A percentile compares a stretch with the other conserved stretches of the same genome.
phyloP scores from a whole-genome alignment of 2,888 invertebrate genomes.

The Embidobia sp. region DNA sequence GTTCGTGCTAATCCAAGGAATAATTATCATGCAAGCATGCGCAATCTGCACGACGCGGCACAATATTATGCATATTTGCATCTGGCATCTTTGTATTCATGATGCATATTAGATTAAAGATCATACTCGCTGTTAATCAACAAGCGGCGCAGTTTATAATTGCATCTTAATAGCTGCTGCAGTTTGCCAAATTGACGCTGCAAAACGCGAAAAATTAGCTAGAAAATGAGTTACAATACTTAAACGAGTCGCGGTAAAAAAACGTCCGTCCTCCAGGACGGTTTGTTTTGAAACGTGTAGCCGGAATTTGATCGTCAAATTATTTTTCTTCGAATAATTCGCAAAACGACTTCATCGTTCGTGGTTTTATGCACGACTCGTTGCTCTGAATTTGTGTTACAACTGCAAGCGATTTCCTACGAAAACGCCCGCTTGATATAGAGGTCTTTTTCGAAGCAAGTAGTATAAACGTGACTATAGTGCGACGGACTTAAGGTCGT shows the following conservation, averaged over 20 bases:
- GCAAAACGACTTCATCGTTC: too few relatives aligned
- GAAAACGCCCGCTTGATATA: neutral
- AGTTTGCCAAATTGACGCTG: neutral
- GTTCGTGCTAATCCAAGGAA: constrained; percentile 59
- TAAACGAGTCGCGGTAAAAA: too few relatives aligned
- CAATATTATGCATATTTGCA: constrained; percentile 64
- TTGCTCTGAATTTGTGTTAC: neutral
- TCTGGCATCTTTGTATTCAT: constrained; percentile 62
- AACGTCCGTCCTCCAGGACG: too few relatives aligned
- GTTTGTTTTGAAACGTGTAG: too few relatives aligned
- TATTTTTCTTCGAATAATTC: too few relatives aligned
- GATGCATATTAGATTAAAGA: constrained; percentile 63
- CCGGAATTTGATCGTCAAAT: too few relatives aligned
- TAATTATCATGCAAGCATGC: constrained; percentile 62
- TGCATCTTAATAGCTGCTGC: constrained; percentile 43
- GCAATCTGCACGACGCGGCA: constrained; percentile 44
- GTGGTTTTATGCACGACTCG: neutral
- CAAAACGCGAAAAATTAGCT: too few relatives aligned
- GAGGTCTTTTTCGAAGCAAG: constrained; percentile 27
- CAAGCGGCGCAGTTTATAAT: constrained; percentile 50
- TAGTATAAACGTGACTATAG: constrained; percentile 33
- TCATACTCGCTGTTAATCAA: constrained; percentile 58
- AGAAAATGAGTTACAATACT: neutral
- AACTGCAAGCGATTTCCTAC: constrained; percentile 6
- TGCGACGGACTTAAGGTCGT: constrained; percentile 31